Conservation (phyloP, 2,888 invertebrate genomes). For the Nomada goodeniana region DNA sequence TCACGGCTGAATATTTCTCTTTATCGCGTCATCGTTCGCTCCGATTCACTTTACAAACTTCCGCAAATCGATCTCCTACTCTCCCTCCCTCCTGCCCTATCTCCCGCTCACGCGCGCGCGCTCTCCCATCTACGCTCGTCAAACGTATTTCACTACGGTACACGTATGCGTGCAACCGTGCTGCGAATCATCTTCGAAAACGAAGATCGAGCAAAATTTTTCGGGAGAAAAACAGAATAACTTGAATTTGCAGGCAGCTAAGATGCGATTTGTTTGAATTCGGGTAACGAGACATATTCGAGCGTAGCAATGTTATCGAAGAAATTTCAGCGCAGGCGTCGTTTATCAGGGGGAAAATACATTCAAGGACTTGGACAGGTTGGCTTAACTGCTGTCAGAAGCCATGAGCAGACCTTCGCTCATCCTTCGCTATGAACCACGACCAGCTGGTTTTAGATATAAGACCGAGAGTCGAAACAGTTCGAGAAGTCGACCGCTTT, state of each 20-base stretch:
- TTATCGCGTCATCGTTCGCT: not conserved
- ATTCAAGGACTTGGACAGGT: not conserved
- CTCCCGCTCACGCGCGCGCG: too few species aligned
- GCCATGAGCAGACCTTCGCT: not conserved
- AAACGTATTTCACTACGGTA: too few species aligned
- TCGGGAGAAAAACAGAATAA: too few species aligned
- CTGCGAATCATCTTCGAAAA: too few species aligned
- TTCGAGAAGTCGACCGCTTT: conserved; percentile 29
- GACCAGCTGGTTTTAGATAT: conserved; percentile 13
- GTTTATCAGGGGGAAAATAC: not conserved
- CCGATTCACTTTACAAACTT: not conserved
- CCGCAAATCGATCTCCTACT: not conserved
- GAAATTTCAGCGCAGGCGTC: too few species aligned
- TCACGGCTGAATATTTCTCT: conserved; percentile 10
- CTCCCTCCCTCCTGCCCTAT: not conserved
- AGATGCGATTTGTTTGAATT: too few species aligned
- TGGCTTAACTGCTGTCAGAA: not conserved
- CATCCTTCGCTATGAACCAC: not conserved
- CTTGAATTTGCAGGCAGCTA: too few species aligned
- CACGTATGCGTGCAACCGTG: too few species aligned
- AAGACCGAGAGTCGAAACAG: conserved; percentile 31
- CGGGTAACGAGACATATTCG: too few species aligned
- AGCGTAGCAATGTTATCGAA: too few species aligned
- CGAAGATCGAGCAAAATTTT: too few species aligned
- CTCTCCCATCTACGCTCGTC: too few species aligned